Base-by-base conservation (phyloP, 2,797 vertebrate genomes). In the Glyptemys insculpta region DNA sequence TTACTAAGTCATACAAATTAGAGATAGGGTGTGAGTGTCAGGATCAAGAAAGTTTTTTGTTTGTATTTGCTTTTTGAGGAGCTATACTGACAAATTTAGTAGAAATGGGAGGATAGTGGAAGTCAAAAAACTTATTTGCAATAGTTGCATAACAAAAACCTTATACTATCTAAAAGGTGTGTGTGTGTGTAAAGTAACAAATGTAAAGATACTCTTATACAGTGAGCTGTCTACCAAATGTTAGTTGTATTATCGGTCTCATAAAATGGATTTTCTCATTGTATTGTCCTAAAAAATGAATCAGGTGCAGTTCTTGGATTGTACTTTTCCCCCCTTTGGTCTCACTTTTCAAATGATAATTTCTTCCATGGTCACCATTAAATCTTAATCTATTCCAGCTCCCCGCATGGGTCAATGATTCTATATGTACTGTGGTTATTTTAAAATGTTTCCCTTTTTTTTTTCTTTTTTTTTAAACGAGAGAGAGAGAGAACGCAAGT, bases 341-440 rank as follows among this genome's bases (percentile, higher is more conserved):
- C 87, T 97, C 95, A 97, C 96, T 97, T 97, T 98, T 98, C 97
- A 98, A 97, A 97, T 98, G 97, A 98, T 98, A 97, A 98, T 98
- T 97, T 97, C 96, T 97, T 97, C 97, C 96, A 98, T 95, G 97
- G 97, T 96, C 96, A 96, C 98, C 97, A 98, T 98, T 98, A 98
- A 98, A 98, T 98, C 98, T 98, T 98, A 98, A 98, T 98, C 98
- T 98, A 98, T 98, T 97, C 98, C 98, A 98, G 98, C 97, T 98
- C 96, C 97, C 95, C 96, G 96, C 98, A 98, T 98, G 98, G 98
- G 98, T 98, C 98, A 98, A 97, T 98, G 98, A 97, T 98, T 98
- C 98, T 98, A 98, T 98, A 98, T 98, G 98, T 98, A 98, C 98
- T 96, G 95, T 98, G 98, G 97, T 98, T 98, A 98, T 98, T 98